These are phyloP conservation scores for Aleiodes sp. DNA, from an alignment of 1,140 invertebrate genomes.

Conservation along the genomic window DNA sequence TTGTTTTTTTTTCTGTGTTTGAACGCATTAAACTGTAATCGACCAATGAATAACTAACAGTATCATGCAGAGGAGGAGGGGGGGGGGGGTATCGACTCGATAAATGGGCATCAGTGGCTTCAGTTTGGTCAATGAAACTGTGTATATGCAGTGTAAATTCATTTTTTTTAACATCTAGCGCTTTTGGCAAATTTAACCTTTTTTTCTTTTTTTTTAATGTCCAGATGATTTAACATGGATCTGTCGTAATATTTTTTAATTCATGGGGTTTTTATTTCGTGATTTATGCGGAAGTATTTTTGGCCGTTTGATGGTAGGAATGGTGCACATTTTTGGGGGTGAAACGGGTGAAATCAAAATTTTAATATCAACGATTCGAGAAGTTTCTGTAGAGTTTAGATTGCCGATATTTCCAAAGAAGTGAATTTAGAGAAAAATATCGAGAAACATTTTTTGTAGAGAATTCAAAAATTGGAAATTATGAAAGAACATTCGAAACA, in stretches of 20 bases:
- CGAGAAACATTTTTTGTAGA: no score
- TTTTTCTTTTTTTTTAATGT: constrained; percentile 6
- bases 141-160: background rate
- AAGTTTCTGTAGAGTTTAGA: no score
- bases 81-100: constrained; percentile 34
- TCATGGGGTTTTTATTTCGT: background rate
- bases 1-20: constrained; percentile 4
- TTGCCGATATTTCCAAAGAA: no score
- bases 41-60: constrained; percentile 41
- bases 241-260: constrained; percentile 7
- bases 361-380: no score
- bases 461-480: no score
- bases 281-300: no score
- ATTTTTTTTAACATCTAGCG: background rate
- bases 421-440: no score
- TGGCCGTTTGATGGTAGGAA: no score
- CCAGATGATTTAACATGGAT: background rate
- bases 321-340: no score
- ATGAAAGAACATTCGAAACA: no score
- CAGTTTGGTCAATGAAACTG: constrained; percentile 5
- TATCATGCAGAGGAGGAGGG: no score
- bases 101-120: constrained; percentile 36
- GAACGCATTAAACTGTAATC: constrained; percentile 40
- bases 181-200: background rate
- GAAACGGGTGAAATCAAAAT: no score